Evolutionary conservation across 2,797 vertebrate species (phyloP).

Genomic region (Naso thynnoides): DNA sequence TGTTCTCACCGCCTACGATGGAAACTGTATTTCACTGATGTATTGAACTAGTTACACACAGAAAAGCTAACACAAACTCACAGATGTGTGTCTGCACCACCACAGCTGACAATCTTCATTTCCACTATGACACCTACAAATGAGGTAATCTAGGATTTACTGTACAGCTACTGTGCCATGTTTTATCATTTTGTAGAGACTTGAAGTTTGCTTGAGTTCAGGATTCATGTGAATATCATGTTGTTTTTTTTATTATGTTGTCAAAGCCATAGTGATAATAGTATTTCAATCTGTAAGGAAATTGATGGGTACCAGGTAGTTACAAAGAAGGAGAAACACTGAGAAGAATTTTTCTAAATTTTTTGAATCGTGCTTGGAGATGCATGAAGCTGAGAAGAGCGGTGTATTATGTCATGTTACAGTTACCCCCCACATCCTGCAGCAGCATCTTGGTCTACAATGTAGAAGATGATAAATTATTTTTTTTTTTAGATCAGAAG

Average conservation of each 20-base stretch:
- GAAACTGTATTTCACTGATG: slow-evolving; percentile 8
- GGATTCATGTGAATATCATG: no score
- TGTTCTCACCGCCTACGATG: slow-evolving; percentile 11
- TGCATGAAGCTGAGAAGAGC: neutral
- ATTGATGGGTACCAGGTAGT: neutral
- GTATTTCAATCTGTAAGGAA: neutral
- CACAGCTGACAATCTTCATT: slow-evolving; percentile 8
- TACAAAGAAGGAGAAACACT: neutral
- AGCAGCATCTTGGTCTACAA: no score
- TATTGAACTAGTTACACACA: neutral
- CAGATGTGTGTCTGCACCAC: neutral
- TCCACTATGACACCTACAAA: slow-evolving; percentile 3
- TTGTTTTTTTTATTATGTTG: neutral
- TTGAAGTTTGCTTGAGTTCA: neutral
- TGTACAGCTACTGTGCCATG: slow-evolving; percentile 26
- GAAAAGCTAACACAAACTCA: neutral
- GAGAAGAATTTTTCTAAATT: neutral
- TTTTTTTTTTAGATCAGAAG: no score
- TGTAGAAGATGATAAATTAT: no score
- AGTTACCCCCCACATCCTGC: no score
- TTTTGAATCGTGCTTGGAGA: neutral
- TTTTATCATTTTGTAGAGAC: neutral
- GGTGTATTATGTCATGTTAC: no score
- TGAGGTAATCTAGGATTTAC: slow-evolving; percentile 2
- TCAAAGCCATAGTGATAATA: neutral